These are phyloP conservation scores for Ischnura elegans DNA, from an alignment of 2,888 invertebrate species.

Conservation along the genomic window DNA sequence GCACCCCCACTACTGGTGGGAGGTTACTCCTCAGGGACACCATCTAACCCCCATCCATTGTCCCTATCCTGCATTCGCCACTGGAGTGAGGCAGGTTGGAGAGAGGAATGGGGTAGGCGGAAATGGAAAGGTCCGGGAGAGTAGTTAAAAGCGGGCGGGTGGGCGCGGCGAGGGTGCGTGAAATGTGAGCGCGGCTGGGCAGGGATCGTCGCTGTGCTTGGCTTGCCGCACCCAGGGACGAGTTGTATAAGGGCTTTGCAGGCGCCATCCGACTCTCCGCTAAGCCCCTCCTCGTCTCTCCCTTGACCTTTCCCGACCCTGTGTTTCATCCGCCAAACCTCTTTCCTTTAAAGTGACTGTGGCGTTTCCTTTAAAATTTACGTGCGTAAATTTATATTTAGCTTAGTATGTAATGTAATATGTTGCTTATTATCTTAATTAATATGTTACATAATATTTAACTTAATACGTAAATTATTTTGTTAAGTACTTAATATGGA, in stretches of 20 bases:
- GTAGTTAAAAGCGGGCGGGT: background rate
- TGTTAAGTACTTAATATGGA: too few relatives aligned
- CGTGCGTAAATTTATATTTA: too few relatives aligned
- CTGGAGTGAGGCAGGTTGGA: too few relatives aligned
- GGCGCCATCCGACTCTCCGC: background rate
- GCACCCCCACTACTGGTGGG: too few relatives aligned
- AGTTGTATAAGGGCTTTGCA: background rate
- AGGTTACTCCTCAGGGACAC: too few relatives aligned
- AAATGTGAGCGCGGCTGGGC: background rate
- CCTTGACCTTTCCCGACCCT: background rate
- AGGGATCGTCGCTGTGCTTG: background rate
- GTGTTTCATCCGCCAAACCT: background rate
- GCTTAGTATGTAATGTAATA: too few relatives aligned
- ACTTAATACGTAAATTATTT: too few relatives aligned
- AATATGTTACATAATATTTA: too few relatives aligned
- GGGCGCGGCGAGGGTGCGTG: background rate
- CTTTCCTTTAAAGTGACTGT: background rate
- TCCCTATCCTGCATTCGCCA: too few relatives aligned
- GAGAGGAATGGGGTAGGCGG: background rate
- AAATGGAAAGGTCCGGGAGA: background rate
- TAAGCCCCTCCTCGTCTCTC: background rate
- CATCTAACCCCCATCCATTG: too few relatives aligned
- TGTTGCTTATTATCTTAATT: too few relatives aligned
- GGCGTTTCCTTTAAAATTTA: too few relatives aligned
- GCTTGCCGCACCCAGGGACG: background rate